Base-by-base conservation (phyloP, 2,113 vertebrate species). In the Chaetorhynchus papuensis region DNA sequence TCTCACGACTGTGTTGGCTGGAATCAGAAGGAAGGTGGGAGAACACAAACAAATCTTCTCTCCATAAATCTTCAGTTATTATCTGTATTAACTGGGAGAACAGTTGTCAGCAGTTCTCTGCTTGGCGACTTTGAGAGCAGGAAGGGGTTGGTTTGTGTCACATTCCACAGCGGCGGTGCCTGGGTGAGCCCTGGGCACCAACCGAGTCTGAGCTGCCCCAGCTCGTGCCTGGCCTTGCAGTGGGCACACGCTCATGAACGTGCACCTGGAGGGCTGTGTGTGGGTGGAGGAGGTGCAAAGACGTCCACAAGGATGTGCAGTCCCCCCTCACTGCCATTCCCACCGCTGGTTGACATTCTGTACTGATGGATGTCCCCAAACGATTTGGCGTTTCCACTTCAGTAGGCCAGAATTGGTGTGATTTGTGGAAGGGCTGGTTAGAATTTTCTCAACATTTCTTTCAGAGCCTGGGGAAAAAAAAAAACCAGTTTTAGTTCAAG, bases 131-230 rank as follows among this genome's bases (percentile, higher is more conserved):
- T 17, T n/a, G 54, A 15, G n/a, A 64, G 31, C 16, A 37, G 33
- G 42, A 26, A 24, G 83, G 44, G 24, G 7, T 39, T 47, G n/a
- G 7, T 61, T 87, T 54, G 21, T 66, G 11, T 30, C 9, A 15
- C 33, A 0, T 66, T 35, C 42, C 18, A 1, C 4, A 50, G n/a
- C 2, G 26, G 13, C 0, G 0, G 30, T 50, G 8, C 30, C 53
- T 44, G 7, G 1, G 2, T 0, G 6, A 63, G 26, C n/a, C 19
- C 12, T 41, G 50, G 72, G 1, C 49, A 1, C 16, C 17, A 28
- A 1, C 6, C 16, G 31, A 6, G 8, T 23, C 61, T 12, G 45
- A 44, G 49, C 60, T 69, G 17, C 14, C 33, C 33, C 19, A 6
- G 11, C 9, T 31, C 61, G 50, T 76, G 45, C 41, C 61, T 69